Base-by-base conservation (phyloP, 2,888 invertebrate species). In the Ellobium chinense region DNA sequence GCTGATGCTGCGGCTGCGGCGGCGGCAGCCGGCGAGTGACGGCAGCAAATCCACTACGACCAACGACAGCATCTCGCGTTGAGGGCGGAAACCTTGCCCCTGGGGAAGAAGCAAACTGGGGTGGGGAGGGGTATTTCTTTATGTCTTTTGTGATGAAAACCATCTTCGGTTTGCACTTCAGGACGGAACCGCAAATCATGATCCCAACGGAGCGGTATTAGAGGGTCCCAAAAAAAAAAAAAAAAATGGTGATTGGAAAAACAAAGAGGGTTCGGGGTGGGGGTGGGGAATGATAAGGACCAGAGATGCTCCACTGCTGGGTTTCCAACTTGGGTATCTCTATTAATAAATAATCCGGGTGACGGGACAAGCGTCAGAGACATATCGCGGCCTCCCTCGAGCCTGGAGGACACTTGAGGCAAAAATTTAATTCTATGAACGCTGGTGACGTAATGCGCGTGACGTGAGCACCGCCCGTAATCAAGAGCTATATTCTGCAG, bases 331-430 rank as follows among this genome's bases (percentile, higher is more conserved):
- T 18, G 9, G 18, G 54, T 54, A 18, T 18, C 54, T 54, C 54
- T 14, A 54, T 54, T n/a, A 18, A 60, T 60, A 14, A 46, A 46
- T 46, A 46, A 60, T 7, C 60, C 14, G 5, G 60, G 60, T 24
- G 27, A 60, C 60, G 60, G 60, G 60, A 60, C 5, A 24, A 60
- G n/a, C 60, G 60, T 60, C 60, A 60, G 14, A 60, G 60, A n/a
- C 60, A n/a, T n/a, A 60, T 9, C 60, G 7, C 46, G 46, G 18
- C 29, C n/a, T 63, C 60, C n/a, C 31, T 29, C 34, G n/a, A 18
- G 29, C 29, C 7, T 7, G 14, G 34, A 60, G 63, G 63, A 31
- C 63, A 63, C 7, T 63, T 29, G 12, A n/a, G 34, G 63, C 63
- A 63, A 29, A 63, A 63, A 7, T 63, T 27, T 3, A n/a, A 63